Evolutionary conservation across 2,113 vertebrate genomes (phyloP).

Genomic region (Zosterops lateralis): DNA sequence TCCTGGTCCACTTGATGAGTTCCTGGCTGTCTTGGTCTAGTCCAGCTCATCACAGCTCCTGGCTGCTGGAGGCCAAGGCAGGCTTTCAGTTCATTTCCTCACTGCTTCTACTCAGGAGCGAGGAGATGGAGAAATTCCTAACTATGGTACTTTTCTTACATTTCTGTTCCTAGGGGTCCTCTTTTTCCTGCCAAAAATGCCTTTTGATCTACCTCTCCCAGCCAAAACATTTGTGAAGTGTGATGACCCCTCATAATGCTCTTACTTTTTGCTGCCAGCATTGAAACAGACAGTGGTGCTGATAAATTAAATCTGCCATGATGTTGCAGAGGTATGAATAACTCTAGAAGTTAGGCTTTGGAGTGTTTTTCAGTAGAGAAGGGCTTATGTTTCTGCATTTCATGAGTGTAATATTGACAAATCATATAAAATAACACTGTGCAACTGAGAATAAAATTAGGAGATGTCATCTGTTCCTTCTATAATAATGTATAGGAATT

Average conservation of each 20-base stretch:
- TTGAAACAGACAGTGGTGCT: neutral
- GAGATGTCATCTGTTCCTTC: neutral
- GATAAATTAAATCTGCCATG: neutral
- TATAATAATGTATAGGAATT: neutral
- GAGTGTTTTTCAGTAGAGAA: neutral
- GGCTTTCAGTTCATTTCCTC: neutral
- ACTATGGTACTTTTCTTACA: neutral
- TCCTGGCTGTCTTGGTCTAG: neutral
- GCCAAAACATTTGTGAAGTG: constrained; percentile 9
- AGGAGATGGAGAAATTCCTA: neutral
- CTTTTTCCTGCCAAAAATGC: neutral
- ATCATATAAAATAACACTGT: neutral
- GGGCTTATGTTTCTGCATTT: neutral
- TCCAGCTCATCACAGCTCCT: neutral
- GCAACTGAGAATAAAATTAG: neutral
- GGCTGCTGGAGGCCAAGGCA: neutral
- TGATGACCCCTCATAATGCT: neutral
- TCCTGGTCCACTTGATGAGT: neutral
- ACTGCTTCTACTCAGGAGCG: neutral
- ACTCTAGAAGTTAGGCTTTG: neutral
- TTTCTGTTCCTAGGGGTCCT: neutral
- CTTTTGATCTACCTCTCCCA: neutral
- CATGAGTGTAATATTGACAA: neutral
- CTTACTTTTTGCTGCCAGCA: neutral
- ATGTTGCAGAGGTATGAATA: neutral